phyloP scores from a whole-genome alignment of 2,888 invertebrate genomes.

The Harpagoxenus sublaevis region DNA sequence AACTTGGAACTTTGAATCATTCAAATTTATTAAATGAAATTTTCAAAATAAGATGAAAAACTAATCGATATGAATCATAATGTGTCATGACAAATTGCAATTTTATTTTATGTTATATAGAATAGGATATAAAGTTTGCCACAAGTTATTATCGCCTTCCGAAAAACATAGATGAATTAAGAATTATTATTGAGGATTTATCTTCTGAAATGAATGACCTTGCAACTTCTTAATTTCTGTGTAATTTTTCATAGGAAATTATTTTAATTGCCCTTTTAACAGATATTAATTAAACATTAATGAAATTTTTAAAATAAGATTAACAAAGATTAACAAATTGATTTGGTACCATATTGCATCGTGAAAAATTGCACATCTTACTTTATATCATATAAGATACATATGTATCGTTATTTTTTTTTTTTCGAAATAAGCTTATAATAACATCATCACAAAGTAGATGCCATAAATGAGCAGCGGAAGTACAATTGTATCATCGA shows the following conservation, averaged over 20 bases:
- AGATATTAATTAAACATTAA: not conserved
- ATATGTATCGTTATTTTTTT: not conserved
- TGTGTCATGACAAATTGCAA: not conserved
- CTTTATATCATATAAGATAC: not conserved
- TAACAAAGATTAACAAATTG: not conserved
- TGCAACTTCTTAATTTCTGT: not conserved
- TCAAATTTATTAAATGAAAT: not conserved
- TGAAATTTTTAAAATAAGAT: not conserved
- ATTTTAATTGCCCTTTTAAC: not conserved
- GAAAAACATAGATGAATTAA: not conserved
- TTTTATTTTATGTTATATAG: not conserved
- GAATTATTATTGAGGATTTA: not conserved
- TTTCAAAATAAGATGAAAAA: not conserved
- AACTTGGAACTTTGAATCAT: not conserved
- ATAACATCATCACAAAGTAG: not conserved
- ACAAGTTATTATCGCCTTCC: not conserved
- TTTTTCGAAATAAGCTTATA: not conserved
- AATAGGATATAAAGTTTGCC: not conserved
- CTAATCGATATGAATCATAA: not conserved
- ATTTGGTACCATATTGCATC: not conserved
- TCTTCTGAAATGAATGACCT: not conserved
- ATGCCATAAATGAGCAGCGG: not conserved
- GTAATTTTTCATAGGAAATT: not conserved
- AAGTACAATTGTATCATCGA: not conserved
- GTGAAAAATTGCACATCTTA: not conserved